phyloP scores from a whole-genome alignment of 2,888 invertebrate genomes.

The Lissonota sp. region DNA sequence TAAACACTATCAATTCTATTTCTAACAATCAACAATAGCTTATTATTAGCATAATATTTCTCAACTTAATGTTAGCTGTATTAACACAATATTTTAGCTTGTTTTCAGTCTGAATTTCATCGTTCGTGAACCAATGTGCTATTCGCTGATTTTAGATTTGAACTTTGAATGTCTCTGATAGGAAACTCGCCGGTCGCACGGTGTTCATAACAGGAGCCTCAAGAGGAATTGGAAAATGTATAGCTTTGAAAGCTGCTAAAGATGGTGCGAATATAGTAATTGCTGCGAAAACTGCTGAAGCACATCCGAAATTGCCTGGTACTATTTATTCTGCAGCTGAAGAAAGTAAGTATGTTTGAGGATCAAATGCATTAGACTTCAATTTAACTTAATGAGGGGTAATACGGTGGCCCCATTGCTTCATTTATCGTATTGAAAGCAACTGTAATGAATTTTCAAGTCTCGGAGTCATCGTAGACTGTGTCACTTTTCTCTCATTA shows the following conservation, averaged over 20 bases:
- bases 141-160: background rate
- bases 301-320: constrained; percentile 96
- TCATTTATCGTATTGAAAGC: no score
- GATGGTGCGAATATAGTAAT: constrained; percentile 97
- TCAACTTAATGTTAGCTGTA: no score
- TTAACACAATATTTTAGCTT: no score
- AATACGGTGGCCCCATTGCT: no score
- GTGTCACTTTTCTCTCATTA: no score
- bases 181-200: constrained; percentile 94
- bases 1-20: no score
- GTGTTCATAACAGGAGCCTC: constrained; percentile 98
- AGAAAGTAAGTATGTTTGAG: constrained; percentile 88
- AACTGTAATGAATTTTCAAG: no score
- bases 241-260: constrained; percentile 95
- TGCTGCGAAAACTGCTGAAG: constrained; percentile 95
- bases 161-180: constrained; percentile 74
- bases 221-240: constrained; percentile 97
- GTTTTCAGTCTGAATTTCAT: no score
- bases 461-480: no score
- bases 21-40: no score
- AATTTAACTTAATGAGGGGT: no score
- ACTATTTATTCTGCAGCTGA: constrained; percentile 96
- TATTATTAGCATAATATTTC: no score
- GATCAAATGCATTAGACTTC: background rate
- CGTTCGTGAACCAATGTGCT: background rate